Base-by-base conservation (phyloP, 2,888 invertebrate species). In the Fragum fragum region DNA sequence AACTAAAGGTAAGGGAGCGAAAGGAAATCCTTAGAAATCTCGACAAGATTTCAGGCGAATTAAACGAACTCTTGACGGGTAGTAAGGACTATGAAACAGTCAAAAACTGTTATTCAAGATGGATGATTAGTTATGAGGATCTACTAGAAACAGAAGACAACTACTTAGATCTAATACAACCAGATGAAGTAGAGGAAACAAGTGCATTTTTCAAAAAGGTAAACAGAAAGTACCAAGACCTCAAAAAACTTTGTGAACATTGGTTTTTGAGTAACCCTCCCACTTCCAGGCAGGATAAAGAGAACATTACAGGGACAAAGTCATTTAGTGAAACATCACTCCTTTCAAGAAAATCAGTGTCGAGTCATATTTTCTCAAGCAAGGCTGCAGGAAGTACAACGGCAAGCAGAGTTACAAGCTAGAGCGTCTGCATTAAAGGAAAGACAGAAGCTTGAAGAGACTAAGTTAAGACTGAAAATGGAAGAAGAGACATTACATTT, bases 211-310 rank as follows among this genome's bases (percentile, higher is more conserved):
- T 14, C 1, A n/a, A 53, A 53, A 14, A 23, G 7, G 23, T n/a
- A 53, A 23, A 53, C 53, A 14, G n/a, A 53, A 53, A 53, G n/a
- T 53, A 53, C 23, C 14, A 18, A 0, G 53, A 53, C 23, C 3
- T 53, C 18, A 53, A 53, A 23, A 14, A 53, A 53, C 1, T 53
- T 1, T 18, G 18, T n/a, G 53, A 53, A n/a, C 53, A 53, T n/a
- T 53, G 53, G 53, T 53, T 53, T n/a, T n/a, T 53, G n/a, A 53
- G 53, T n/a, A 53, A 53, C n/a, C n/a, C 14, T n/a, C n/a, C n/a
- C n/a, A n/a, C n/a, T n/a, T n/a, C n/a, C n/a, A n/a, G n/a, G 1
- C 53, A n/a, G n/a, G 7, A n/a, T 7, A 14, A 5, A 21, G 21
- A 6, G 18, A 53, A 53, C 7, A n/a, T 1, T 53, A 14, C n/a